Conservation (phyloP, 2,113 vertebrate species). For the Silurus asotus region DNA sequence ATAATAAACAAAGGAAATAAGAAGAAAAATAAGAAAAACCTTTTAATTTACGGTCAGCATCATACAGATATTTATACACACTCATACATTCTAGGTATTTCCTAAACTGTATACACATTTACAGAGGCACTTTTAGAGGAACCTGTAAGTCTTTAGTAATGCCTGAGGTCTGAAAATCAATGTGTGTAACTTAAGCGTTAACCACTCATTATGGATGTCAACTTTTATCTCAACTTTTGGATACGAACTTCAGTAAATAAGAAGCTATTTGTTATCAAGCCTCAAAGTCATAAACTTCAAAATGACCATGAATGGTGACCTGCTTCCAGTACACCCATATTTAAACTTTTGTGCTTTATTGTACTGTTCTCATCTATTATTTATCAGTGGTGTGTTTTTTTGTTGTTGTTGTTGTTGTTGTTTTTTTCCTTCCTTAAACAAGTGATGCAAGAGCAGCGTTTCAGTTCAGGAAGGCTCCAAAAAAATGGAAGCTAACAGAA, state of each 20-base stretch:
- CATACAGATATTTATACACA: neutral
- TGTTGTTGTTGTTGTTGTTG: too few relatives aligned
- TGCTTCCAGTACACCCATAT: neutral
- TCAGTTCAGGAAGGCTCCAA: slow-evolving; percentile 25
- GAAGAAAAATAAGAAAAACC: neutral
- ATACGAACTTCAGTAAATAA: neutral
- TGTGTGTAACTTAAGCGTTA: neutral
- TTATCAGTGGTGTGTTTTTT: neutral
- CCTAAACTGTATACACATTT: neutral
- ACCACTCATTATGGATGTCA: neutral
- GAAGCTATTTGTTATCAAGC: neutral
- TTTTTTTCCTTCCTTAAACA: neutral
- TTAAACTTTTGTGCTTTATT: neutral
- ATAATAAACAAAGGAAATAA: too few relatives aligned
- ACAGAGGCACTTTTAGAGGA: neutral
- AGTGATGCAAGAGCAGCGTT: slow-evolving; percentile 30
- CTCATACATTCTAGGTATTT: neutral
- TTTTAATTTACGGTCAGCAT: neutral
- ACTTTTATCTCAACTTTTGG: neutral
- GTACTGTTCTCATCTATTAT: slow-evolving; percentile 6
- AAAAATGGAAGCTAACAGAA: slow-evolving; percentile 31
- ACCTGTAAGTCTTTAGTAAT: neutral
- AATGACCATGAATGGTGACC: too few relatives aligned
- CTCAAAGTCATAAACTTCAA: neutral
- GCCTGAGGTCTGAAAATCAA: neutral